Evolutionary conservation across 2,113 vertebrate genomes (phyloP).

Genomic region (Anhinga rufa): DNA sequence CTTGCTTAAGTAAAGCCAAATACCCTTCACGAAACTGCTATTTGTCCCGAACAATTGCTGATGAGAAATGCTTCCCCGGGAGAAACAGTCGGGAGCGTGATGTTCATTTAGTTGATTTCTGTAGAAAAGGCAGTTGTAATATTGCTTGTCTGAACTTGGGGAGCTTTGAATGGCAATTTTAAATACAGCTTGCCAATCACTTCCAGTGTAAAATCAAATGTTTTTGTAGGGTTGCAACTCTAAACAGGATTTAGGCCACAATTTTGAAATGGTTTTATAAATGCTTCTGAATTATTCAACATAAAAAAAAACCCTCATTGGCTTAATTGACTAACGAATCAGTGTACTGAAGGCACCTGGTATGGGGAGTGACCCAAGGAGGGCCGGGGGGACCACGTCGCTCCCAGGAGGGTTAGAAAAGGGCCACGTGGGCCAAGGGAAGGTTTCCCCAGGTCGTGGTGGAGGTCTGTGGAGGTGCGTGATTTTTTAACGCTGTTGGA

Average conservation of each 20-base stretch:
- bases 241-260: rapidly evolving
- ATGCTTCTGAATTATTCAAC: not conserved
- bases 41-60: not conserved
- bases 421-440: rapidly evolving
- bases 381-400: rapidly evolving
- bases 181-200: rapidly evolving
- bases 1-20: not conserved
- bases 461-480: rapidly evolving
- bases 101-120: not conserved
- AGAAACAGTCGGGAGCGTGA: not conserved
- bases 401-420: not conserved
- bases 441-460: rapidly evolving
- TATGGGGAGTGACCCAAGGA: rapidly evolving
- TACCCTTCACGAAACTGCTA: not conserved
- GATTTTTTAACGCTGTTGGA: rapidly evolving
- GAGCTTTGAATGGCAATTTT: rapidly evolving
- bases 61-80: not conserved
- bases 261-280: not conserved
- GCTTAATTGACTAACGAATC: not conserved
- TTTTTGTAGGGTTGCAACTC: not conserved
- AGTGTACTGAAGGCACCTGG: not conserved
- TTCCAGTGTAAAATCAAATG: rapidly evolving
- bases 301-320: not conserved
- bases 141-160: not conserved
- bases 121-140: not conserved